phyloP scores from a whole-genome alignment of 2,888 invertebrate genomes.

The Synergus laeviventris region DNA sequence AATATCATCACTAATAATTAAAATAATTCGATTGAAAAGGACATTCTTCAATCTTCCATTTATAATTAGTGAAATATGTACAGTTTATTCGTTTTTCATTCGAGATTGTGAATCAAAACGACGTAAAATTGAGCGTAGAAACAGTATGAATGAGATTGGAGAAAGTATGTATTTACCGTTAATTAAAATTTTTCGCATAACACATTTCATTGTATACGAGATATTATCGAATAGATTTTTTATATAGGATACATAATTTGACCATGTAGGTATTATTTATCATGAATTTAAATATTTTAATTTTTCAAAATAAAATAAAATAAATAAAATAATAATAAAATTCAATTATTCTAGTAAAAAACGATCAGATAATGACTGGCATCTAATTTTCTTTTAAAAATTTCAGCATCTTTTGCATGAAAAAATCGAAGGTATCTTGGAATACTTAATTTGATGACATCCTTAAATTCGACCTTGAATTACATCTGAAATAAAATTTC shows the following conservation, averaged over 20 bases:
- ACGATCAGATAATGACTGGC: background rate
- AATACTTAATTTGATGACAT: background rate
- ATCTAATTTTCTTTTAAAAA: background rate
- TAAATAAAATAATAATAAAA: background rate
- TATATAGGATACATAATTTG: conserved; percentile 36
- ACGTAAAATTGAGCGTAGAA: conserved; percentile 8
- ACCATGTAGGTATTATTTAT: background rate
- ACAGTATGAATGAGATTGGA: conserved; percentile 50
- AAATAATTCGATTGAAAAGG: too few species aligned
- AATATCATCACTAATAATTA: too few species aligned
- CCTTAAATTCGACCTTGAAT: background rate
- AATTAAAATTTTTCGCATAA: conserved; percentile 57
- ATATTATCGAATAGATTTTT: too few species aligned
- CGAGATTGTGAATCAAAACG: background rate
- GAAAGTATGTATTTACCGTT: conserved; percentile 60
- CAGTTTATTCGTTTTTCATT: background rate
- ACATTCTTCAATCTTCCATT: background rate
- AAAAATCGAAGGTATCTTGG: background rate
- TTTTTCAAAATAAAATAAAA: conserved; percentile 19
- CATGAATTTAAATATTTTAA: background rate
- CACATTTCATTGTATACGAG: conserved; percentile 47
- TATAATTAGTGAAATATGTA: background rate
- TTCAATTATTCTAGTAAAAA: background rate
- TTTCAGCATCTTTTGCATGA: background rate
- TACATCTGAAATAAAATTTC: background rate